Percentiles rank a stretch among this genome's conserved stretches.
Conservation (phyloP, 2,113 vertebrate genomes). For the Callipepla squamata region DNA sequence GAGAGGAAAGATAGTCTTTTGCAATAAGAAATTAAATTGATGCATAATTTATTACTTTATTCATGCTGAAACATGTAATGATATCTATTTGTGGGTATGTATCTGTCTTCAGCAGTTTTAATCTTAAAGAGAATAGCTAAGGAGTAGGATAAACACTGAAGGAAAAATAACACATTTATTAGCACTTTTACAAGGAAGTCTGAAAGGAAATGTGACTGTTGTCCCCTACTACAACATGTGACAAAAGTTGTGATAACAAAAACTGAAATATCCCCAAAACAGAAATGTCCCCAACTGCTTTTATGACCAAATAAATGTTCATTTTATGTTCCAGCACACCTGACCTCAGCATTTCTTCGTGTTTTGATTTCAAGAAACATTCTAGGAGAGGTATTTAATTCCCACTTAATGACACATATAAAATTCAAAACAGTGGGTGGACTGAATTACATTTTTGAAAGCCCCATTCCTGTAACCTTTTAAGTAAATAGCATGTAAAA, state of each 20-base stretch:
- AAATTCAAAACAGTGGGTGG: background rate
- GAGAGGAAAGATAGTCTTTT: background rate
- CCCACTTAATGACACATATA: background rate
- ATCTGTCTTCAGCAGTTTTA: background rate
- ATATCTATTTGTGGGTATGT: background rate
- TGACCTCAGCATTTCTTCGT: background rate
- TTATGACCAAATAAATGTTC: background rate
- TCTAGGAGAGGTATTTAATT: background rate
- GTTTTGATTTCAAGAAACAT: background rate
- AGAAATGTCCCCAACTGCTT: background rate
- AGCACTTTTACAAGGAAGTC: background rate
- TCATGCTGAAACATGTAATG: background rate
- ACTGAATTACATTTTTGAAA: background rate
- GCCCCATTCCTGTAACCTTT: background rate
- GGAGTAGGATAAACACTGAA: background rate
- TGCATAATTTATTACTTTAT: background rate
- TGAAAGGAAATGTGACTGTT: background rate
- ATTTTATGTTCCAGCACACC: background rate
- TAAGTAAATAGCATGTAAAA: background rate
- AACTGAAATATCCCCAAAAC: background rate
- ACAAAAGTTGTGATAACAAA: fast-evolving
- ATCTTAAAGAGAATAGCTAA: background rate
- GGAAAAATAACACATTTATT: background rate
- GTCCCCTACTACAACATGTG: no score
- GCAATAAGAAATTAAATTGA: background rate